Evolutionary conservation across 92 coral and sea anemone genomes (phyloP).

Genomic region (Meandrina meandrites): DNA sequence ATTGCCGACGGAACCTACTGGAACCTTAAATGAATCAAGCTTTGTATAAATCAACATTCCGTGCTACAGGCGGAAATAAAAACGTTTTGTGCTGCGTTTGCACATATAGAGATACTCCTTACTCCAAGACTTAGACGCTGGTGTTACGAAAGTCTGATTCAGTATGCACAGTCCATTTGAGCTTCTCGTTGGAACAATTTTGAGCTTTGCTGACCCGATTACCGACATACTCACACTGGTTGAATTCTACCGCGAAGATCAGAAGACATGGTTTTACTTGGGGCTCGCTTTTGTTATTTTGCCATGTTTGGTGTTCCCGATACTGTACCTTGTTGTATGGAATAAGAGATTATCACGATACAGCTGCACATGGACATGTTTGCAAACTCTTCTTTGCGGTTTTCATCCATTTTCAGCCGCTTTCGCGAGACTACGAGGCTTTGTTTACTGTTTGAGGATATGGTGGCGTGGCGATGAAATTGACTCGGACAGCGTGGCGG

Average conservation of each 20-base stretch:
- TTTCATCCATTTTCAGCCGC: conserved; percentile 36
- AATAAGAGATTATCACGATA: background rate
- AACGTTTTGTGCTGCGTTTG: too few species aligned
- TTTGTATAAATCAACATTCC: too few species aligned
- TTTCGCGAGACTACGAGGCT: conserved; percentile 19
- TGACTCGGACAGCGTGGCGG: background rate
- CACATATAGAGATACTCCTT: too few species aligned
- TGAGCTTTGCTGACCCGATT: conserved; percentile 41
- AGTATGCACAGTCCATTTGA: conserved; percentile 23
- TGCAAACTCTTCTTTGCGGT: conserved; percentile 1
- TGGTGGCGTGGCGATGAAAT: conserved; percentile 4
- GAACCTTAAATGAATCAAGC: too few species aligned
- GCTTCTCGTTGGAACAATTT: conserved; percentile 23
- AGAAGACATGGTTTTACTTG: conserved; percentile 38
- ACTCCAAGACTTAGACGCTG: too few species aligned
- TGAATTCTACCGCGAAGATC: conserved; percentile 32
- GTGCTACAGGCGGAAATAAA: too few species aligned
- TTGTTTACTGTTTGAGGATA: conserved; percentile 13
- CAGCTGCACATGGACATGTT: background rate
- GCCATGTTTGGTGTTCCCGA: conserved; percentile 24
- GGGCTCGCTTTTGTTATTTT: conserved; percentile 31
- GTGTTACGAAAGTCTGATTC: too few species aligned
- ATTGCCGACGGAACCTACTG: too few species aligned
- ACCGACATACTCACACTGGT: conserved; percentile 42
- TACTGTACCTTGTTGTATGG: background rate